These are phyloP conservation scores for Microctenopoma lineatum DNA, from an alignment of 2,797 vertebrate species.

Conservation along the genomic window DNA sequence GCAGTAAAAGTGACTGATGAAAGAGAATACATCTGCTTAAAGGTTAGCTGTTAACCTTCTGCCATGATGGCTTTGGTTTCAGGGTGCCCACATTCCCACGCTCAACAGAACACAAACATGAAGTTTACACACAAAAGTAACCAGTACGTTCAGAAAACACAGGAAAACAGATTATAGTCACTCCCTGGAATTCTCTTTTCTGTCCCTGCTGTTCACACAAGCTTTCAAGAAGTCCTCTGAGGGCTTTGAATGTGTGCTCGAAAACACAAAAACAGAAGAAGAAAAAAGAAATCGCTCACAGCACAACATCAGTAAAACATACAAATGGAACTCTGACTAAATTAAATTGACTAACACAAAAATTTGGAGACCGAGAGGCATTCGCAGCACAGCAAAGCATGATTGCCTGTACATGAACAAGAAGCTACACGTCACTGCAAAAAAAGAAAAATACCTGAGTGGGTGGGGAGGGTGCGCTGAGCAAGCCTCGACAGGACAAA, in stretches of 20 bases:
- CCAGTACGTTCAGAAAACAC: background rate
- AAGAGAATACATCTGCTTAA: background rate
- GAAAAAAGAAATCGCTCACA: conserved; percentile 16
- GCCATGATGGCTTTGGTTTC: too few species aligned
- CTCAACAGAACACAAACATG: conserved; percentile 1
- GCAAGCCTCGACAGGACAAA: conserved; percentile 34
- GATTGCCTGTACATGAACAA: background rate
- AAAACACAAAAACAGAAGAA: conserved; percentile 26
- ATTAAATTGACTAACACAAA: conserved; percentile 19
- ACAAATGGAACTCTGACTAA: conserved; percentile 7
- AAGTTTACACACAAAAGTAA: conserved; percentile 5
- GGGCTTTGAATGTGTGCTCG: conserved; percentile 9
- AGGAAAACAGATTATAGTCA: conserved; percentile 2
- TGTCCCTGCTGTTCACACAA: conserved; percentile 22
- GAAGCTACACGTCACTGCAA: conserved; percentile 23
- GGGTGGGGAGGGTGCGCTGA: background rate
- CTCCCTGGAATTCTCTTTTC: conserved; percentile 1
- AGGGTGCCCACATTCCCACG: too few species aligned
- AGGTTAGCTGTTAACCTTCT: background rate
- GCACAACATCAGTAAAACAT: conserved; percentile 43
- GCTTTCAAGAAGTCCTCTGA: conserved; percentile 45
- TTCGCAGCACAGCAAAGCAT: conserved; percentile 8
- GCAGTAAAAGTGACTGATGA: background rate
- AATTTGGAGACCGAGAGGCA: conserved; percentile 6
- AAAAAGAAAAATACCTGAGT: conserved; percentile 16